Evolutionary conservation across 2,888 invertebrate species (phyloP).

Genomic region (Drosophila setosimentum): DNA sequence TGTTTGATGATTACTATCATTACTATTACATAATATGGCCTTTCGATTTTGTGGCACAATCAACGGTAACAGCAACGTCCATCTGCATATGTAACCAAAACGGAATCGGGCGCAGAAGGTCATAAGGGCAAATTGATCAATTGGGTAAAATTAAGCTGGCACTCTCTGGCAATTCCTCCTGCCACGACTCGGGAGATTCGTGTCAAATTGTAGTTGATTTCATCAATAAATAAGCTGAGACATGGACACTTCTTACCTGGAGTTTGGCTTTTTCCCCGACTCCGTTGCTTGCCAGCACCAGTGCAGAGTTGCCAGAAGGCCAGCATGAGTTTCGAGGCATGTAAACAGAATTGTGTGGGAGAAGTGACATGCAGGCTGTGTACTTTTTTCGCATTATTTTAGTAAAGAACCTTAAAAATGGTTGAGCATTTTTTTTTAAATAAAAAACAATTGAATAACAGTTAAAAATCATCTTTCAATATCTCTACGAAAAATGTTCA

Average conservation of each 20-base stretch:
- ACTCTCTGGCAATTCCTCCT: conserved; percentile 26
- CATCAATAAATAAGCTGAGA: conserved; percentile 72
- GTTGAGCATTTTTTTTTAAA: background rate
- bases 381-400: rapidly evolving
- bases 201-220: conserved; percentile 73
- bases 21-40: conserved; percentile 37
- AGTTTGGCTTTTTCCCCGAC: conserved; percentile 19
- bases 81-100: conserved; percentile 64
- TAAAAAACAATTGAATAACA: rapidly evolving
- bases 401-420: background rate
- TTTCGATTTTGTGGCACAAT: conserved; percentile 68
- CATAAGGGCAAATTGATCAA: conserved; percentile 68
- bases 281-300: background rate
- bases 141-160: conserved; percentile 74
- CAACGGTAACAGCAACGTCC: conserved; percentile 42
- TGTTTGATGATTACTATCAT: conserved; percentile 43
- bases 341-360: background rate
- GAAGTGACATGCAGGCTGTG: rapidly evolving
- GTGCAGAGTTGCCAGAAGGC: conserved; percentile 43
- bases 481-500: too few relatives aligned
- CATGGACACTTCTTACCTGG: conserved; percentile 42
- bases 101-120: conserved; percentile 2
- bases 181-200: conserved; percentile 49
- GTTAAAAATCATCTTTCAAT: background rate
- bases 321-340: background rate